Base-by-base conservation (phyloP, 1,140 invertebrate species). In the Drosophila albomicans region DNA sequence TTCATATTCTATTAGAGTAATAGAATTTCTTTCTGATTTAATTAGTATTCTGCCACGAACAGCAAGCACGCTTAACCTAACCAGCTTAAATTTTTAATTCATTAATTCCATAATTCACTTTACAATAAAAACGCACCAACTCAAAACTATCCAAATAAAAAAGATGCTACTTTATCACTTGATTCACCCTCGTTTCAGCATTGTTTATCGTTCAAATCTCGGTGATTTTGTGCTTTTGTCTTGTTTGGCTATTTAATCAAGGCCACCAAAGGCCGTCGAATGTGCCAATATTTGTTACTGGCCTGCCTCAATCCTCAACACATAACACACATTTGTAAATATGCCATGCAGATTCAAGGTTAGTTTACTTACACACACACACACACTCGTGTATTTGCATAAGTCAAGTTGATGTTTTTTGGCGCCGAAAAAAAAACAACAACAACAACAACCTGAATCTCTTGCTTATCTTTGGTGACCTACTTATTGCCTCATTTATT, bases 161-260 rank as follows among this genome's bases (percentile, higher is more conserved):
- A 3, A 38, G 35, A 38, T 13, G 41, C 13, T 13, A 16, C 16
- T 32, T 15, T 35, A 10, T 11, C 35, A 5, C 1, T 41, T 3
- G 3, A 54, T 30, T 15, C 1, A 30, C 54, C 54, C 70, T 66
- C 56, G 54, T 15, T 58, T 52, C 4, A 20, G 45, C 45, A 20
- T 28, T 11, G 49, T 38, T 66, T 75, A 67, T 68, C 59, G 68
- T 46, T 43, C 61, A 82, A 81, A 87, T 82, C 68, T 82, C 61
- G 59, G 61, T 78, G 43, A 59, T 35, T 52, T 63, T 32, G 30
- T 58, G 52, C 43, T 67, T 25, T 61, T 67, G 28, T 65, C 41
- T 54, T 87, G 63, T 82, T 87, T 88, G 76, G 76, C 45, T 51
- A 79, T 79, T 82, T 82, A 87, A 88, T 87, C 72, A 88, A 87